phyloP scores from a whole-genome alignment of 2,797 vertebrate genomes.

The Holocentrus rufus region DNA sequence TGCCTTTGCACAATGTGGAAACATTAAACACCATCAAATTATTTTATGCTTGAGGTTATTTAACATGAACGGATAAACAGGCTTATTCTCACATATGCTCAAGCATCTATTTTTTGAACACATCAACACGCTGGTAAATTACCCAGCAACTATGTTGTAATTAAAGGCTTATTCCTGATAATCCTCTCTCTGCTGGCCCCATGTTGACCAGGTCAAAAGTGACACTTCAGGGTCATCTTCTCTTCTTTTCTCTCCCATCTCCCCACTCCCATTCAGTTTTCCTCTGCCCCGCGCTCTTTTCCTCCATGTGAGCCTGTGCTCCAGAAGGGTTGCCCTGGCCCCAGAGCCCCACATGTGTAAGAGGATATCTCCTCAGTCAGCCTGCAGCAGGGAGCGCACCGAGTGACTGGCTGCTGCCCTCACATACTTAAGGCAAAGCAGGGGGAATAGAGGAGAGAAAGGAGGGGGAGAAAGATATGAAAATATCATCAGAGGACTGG shows the following conservation, averaged over 20 bases:
- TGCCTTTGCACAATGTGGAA: slow-evolving; percentile 33
- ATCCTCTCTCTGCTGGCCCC: background rate
- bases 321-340: slow-evolving; percentile 66
- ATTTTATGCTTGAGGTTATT: slow-evolving; percentile 21
- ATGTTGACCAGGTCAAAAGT: background rate
- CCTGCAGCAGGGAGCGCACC: slow-evolving; percentile 57
- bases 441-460: slow-evolving; percentile 48
- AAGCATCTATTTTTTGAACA: background rate
- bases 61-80: background rate
- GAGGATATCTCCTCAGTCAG: slow-evolving; percentile 73
- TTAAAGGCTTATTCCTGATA: background rate
- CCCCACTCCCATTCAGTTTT: slow-evolving; percentile 2
- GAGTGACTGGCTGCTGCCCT: slow-evolving; percentile 52
- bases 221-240: background rate
- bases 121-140: background rate
- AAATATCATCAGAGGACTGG: slow-evolving; percentile 69
- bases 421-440: slow-evolving; percentile 53
- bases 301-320: slow-evolving; percentile 76
- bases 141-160: background rate
- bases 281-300: slow-evolving; percentile 32
- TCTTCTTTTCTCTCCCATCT: background rate
- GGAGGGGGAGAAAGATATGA: slow-evolving; percentile 53
- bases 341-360: slow-evolving; percentile 77
- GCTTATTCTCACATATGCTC: background rate
- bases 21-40: slow-evolving; percentile 12